Evolutionary conservation across 2,113 vertebrate species (phyloP).

Genomic region (Thryonomys swinderianus): DNA sequence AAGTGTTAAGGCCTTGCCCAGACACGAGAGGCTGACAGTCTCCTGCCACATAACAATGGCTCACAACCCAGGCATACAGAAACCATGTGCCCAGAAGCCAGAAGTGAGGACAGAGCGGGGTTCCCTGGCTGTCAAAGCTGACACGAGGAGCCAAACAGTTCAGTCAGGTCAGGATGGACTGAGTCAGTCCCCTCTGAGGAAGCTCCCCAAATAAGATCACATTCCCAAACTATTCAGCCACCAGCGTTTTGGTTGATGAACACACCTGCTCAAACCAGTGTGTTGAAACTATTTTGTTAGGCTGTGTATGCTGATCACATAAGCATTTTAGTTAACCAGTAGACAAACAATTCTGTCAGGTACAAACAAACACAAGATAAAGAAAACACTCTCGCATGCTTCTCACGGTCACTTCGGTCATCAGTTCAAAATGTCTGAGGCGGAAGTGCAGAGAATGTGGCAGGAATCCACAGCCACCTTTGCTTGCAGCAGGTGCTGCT

Average conservation of each 20-base stretch:
- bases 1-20: slow-evolving; percentile 23
- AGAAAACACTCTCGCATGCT: background rate
- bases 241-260: background rate
- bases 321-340: background rate
- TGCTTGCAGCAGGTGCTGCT: background rate
- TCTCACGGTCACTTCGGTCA: background rate
- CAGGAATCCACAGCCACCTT: background rate
- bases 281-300: background rate
- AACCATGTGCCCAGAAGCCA: background rate
- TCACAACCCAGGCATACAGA: background rate
- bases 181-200: background rate
- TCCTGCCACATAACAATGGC: background rate
- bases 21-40: slow-evolving; percentile 30
- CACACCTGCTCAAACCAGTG: background rate
- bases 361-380: background rate
- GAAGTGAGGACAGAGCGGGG: background rate
- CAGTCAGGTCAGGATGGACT: background rate
- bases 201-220: background rate
- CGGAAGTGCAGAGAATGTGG: background rate
- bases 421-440: background rate
- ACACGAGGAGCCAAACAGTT: background rate
- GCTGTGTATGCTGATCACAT: background rate
- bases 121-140: background rate
- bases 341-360: background rate
- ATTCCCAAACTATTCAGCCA: background rate